Evolutionary conservation across 2,888 invertebrate species (phyloP).

Genomic region (Lomographa bimaculata): DNA sequence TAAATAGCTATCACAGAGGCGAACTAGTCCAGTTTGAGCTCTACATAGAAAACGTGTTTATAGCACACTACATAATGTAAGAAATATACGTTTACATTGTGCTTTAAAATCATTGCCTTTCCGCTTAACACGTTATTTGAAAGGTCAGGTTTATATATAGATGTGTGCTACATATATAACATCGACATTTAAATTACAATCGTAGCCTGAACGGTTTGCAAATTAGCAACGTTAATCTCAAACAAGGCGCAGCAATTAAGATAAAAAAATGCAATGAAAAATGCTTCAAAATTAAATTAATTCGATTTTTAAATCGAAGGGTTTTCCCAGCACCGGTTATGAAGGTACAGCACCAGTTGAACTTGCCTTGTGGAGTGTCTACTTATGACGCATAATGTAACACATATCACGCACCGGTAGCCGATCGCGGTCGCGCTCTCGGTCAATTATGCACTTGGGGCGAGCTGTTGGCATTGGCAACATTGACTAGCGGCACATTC

Average conservation of each 20-base stretch:
- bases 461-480: slow-evolving; percentile 61
- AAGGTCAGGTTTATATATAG: slow-evolving; percentile 29
- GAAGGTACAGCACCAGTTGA: slow-evolving; percentile 31
- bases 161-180: slow-evolving; percentile 10
- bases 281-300: too few relatives aligned
- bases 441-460: slow-evolving; percentile 49
- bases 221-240: not conserved
- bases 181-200: slow-evolving; percentile 12
- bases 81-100: slow-evolving; percentile 18
- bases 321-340: slow-evolving; percentile 26
- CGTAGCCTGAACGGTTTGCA: too few relatives aligned
- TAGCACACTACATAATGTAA: too few relatives aligned
- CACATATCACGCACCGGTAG: slow-evolving; percentile 36
- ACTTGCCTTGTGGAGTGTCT: slow-evolving; percentile 45
- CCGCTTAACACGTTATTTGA: slow-evolving; percentile 33
- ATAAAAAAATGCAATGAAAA: too few relatives aligned
- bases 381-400: slow-evolving; percentile 37
- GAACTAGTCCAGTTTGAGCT: slow-evolving; percentile 44
- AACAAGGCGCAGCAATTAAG: too few relatives aligned
- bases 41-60: slow-evolving; percentile 34
- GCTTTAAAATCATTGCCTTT: slow-evolving; percentile 30
- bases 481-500: slow-evolving; percentile 37
- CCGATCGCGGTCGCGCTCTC: slow-evolving; percentile 49
- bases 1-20: slow-evolving; percentile 43
- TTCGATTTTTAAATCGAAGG: too few relatives aligned